Percentiles rank a stretch among this genome's conserved stretches.
Conservation (phyloP, 2,888 invertebrate species). For the Apomyelois bistriatella region DNA sequence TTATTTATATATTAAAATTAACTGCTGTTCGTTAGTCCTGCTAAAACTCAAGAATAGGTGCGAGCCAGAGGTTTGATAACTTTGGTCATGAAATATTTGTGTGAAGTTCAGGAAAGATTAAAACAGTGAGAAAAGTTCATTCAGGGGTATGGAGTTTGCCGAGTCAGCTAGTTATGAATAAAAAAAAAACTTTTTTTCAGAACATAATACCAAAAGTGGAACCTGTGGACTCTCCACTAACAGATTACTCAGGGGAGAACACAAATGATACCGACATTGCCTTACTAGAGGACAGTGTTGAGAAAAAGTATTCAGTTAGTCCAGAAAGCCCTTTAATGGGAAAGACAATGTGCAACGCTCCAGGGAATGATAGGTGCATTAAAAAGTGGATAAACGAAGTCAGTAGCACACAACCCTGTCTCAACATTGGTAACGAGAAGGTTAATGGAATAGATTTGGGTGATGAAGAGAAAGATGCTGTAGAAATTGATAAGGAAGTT, state of each 20-base stretch:
- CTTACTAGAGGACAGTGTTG: slow-evolving; percentile 48
- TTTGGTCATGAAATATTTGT: too few species aligned
- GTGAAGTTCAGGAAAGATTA: too few species aligned
- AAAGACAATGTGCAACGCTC: slow-evolving; percentile 37
- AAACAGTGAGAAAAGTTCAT: too few species aligned
- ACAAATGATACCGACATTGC: slow-evolving; percentile 66
- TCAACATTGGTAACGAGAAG: slow-evolving; percentile 51
- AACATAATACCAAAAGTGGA: slow-evolving; percentile 64
- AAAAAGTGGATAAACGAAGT: slow-evolving; percentile 71
- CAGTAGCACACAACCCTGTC: slow-evolving; percentile 66
- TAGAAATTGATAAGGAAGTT: slow-evolving; percentile 73
- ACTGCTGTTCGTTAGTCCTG: too few species aligned
- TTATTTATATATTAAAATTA: too few species aligned
- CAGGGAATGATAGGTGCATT: slow-evolving; percentile 39
- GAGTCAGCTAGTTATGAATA: too few species aligned
- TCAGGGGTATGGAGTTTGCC: too few species aligned
- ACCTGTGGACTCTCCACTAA: slow-evolving; percentile 62
- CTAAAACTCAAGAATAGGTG: too few species aligned
- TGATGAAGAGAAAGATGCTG: slow-evolving; percentile 58
- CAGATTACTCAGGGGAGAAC: slow-evolving; percentile 66
- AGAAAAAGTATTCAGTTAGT: slow-evolving; percentile 51
- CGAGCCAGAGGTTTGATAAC: too few species aligned
- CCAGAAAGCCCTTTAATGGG: slow-evolving; percentile 38
- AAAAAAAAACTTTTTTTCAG: slow-evolving; percentile 44
- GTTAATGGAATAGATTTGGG: slow-evolving; percentile 32